Evolutionary conservation across 1,140 invertebrate genomes (phyloP), one percentile per base, ranked within the genome.

Genomic region (Drosophila insularis): DNA sequence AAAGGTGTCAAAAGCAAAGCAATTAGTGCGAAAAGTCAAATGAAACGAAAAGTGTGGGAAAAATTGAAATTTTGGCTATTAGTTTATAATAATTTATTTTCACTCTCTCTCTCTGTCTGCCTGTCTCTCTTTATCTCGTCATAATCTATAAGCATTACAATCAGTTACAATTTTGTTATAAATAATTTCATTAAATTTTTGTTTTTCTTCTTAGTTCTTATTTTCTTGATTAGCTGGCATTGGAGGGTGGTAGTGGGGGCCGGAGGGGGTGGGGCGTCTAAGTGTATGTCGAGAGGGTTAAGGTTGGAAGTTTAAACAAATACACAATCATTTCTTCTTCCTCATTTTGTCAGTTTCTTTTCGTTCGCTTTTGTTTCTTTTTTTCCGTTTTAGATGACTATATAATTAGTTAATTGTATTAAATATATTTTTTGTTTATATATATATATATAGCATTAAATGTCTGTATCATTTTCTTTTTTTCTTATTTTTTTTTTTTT

Each of bases 391-490:
- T 63, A 68, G 27, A 55, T 61, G 61, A 54, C 62, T 75, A 74
- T 68, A 68, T 81, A 86, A 82, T 87, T 86, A 76, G 71, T 87
- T 87, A 46, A 65, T 68, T 50, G 17, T 50, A 50, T 50, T 50
- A 50, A 50, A 50, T 50, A 50, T 50, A 10, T 63, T 75, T 61
- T 54, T 60, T 63, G 10, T 58, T 40, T 70, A 68, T 78, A 78
- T 79, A 76, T 71, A 75, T 78, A 68, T 71, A 84, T 71, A 80
- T 81, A 68, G 80, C 56, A 74, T 85, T 71, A 66, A 76, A 67
- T 76, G 63, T 81, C 35, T 59, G 19, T 63, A 14, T 67, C 46
- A 39, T 54, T 56, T 54, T 56, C 40, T 14, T 19, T 46, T 4
- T 11, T 17, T 35, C 6, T 4, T 35, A n/a, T n/a, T n/a, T n/a